phyloP scores from a whole-genome alignment of 2,888 invertebrate genomes.

The Chaitophorus viminalis region DNA sequence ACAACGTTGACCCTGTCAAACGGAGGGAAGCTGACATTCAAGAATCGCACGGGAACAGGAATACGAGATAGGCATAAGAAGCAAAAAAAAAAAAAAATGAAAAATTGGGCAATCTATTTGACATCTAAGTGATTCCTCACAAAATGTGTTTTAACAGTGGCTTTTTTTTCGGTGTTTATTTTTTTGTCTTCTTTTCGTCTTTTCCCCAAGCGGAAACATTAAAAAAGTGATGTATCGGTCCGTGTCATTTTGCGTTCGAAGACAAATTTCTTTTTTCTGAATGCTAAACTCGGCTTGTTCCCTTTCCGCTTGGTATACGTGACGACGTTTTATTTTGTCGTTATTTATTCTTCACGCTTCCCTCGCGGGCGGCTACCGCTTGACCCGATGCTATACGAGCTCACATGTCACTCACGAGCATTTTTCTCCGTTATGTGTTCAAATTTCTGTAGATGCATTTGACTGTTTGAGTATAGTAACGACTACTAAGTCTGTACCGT shows the following conservation, averaged over 20 bases:
- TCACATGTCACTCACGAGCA: background rate
- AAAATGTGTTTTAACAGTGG: constrained; percentile 55
- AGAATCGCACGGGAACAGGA: background rate
- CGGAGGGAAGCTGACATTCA: constrained; percentile 31
- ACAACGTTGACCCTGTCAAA: constrained; percentile 48
- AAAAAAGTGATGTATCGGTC: constrained; percentile 60
- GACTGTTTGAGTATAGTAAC: background rate
- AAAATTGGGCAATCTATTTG: constrained; percentile 60
- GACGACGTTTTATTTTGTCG: constrained; percentile 53
- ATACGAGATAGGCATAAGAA: constrained; percentile 20
- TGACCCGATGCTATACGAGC: constrained; percentile 30
- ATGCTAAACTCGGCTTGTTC: constrained; percentile 43
- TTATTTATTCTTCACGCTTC: background rate
- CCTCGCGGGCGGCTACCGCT: background rate
- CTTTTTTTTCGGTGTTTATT: constrained; percentile 33
- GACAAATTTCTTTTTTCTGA: constrained; percentile 48
- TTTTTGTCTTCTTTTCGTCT: constrained; percentile 27
- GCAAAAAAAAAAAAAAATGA: constrained; percentile 37
- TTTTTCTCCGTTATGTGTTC: constrained; percentile 36
- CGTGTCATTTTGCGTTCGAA: constrained; percentile 47
- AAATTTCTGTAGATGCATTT: background rate
- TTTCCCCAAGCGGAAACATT: constrained; percentile 45
- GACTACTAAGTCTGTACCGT: background rate
- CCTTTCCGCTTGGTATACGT: constrained; percentile 49
- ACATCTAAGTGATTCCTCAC: constrained; percentile 55